Percentiles rank a stretch among this genome's conserved stretches.
These are phyloP conservation scores for Mnemiopsis leidyi DNA, from an alignment of 37 sponge, comb jelly and placozoan genomes.

Conservation along the genomic window DNA sequence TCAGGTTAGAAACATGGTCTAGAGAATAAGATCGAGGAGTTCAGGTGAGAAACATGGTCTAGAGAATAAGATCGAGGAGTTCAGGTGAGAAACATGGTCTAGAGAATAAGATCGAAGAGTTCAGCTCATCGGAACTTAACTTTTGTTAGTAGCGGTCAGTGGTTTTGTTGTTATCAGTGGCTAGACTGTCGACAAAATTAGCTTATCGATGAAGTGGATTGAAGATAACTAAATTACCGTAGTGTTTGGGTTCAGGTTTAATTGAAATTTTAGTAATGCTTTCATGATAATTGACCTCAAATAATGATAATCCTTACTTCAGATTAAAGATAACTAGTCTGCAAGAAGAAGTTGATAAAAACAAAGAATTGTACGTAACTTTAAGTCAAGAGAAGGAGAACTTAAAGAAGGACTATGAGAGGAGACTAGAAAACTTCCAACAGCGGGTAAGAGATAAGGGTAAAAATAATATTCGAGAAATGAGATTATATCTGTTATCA, in stretches of 20 bases:
- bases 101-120: constrained; percentile 37
- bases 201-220: no score
- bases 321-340: background rate
- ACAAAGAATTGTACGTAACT: constrained; percentile 19
- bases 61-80: no score
- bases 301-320: no score
- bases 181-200: no score
- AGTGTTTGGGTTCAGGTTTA: no score
- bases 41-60: background rate
- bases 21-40: constrained; percentile 48
- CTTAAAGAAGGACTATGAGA: constrained; percentile 9
- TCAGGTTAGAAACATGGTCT: constrained; percentile 51
- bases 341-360: constrained; percentile 31
- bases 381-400: constrained; percentile 37
- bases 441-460: constrained; percentile 1
- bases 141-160: no score
- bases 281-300: no score
- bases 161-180: no score
- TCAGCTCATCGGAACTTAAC: no score
- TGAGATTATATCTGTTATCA: no score
- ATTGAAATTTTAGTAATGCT: no score
- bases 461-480: background rate
- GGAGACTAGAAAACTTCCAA: constrained; percentile 43
- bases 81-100: constrained; percentile 21
- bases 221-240: no score